These are phyloP conservation scores for Montifringilla adamsi DNA, from an alignment of 2,113 vertebrate genomes.

Conservation along the genomic window DNA sequence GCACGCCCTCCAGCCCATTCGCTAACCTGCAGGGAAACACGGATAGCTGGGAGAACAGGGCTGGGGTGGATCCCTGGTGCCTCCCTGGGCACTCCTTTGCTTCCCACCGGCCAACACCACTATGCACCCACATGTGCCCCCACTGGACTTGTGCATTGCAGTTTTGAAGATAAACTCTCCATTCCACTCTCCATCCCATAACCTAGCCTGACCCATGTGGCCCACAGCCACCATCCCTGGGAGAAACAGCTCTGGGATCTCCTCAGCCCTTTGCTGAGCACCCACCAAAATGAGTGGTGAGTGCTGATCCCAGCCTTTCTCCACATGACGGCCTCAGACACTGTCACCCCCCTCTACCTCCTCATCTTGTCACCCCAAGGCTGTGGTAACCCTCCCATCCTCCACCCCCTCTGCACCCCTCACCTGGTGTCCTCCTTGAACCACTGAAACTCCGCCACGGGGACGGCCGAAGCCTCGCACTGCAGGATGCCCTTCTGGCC, in stretches of 20 bases:
- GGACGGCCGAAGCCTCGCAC: conserved; percentile 92
- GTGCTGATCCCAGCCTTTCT: neutral
- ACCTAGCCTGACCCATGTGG: accelerated
- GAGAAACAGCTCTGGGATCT: neutral
- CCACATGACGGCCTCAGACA: accelerated
- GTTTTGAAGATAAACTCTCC: neutral
- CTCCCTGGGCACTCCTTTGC: neutral
- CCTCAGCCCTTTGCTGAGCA: accelerated
- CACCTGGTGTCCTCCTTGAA: conserved; percentile 96
- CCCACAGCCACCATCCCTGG: neutral
- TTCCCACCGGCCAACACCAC: neutral
- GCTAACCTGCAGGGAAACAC: conserved; percentile 76
- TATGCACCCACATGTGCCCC: accelerated
- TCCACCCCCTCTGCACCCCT: neutral
- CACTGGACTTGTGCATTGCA: accelerated
- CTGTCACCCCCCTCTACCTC: neutral
- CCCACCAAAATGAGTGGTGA: neutral
- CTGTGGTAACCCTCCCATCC: accelerated
- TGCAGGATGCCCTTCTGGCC: conserved; percentile 92
- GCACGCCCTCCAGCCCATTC: conserved; percentile 85
- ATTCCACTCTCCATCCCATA: accelerated
- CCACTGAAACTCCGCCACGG: conserved; percentile 93
- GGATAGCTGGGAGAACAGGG: accelerated
- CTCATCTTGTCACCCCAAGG: neutral
- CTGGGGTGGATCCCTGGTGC: neutral